Conservation (phyloP, 2,888 invertebrate genomes). For the Caradrina clavipalpis region DNA sequence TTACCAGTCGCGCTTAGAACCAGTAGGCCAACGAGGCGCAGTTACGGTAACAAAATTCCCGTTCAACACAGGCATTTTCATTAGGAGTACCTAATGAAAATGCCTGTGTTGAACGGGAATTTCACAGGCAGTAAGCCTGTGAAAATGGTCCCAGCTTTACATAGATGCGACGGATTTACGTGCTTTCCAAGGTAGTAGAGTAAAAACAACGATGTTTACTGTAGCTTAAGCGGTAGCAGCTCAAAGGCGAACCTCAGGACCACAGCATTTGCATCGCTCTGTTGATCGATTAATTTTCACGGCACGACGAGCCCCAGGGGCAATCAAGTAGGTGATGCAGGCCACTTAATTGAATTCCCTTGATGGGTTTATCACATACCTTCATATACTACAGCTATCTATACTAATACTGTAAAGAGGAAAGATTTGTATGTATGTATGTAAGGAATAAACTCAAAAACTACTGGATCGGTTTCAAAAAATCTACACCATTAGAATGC, state of each 20-base stretch:
- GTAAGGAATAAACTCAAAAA: too few relatives aligned
- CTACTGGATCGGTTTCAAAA: too few relatives aligned
- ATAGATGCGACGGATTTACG: constrained; percentile 1
- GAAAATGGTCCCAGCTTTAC: constrained; percentile 5
- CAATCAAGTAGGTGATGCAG: neutral
- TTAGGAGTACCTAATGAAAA: too few relatives aligned
- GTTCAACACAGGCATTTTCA: neutral
- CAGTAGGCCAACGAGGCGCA: too few relatives aligned
- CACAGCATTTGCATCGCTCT: constrained; percentile 5
- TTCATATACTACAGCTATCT: neutral
- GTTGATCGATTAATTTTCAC: constrained; percentile 15
- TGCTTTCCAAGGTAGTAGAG: neutral
- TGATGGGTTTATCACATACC: neutral
- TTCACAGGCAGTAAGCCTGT: too few relatives aligned
- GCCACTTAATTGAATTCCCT: constrained; percentile 1
- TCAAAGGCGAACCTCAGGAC: constrained; percentile 4
- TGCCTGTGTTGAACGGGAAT: too few relatives aligned
- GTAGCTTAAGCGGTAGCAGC: constrained; percentile 4
- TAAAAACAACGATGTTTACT: neutral
- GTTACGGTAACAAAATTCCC: too few relatives aligned
- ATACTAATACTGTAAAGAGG: too few relatives aligned
- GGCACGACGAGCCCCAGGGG: neutral
- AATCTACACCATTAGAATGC: too few relatives aligned
- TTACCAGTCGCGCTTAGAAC: too few relatives aligned
- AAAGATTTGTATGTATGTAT: too few relatives aligned